phyloP scores from a whole-genome alignment of 2,888 invertebrate genomes.

The Aplocera efformata region DNA sequence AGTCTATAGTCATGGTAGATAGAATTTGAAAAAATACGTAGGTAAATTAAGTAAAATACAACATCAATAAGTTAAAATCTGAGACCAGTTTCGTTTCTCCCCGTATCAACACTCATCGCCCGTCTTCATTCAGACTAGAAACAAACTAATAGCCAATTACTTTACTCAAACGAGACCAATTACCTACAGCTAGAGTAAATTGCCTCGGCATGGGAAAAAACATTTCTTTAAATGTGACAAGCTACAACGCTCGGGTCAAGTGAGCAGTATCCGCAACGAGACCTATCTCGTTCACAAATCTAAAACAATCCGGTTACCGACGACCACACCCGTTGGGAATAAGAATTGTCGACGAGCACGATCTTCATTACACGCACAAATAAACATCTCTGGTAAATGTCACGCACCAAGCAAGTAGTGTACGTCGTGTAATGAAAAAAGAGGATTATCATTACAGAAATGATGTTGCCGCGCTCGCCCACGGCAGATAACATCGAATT shows the following conservation, averaged over 20 bases:
- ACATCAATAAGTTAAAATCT: too few species aligned
- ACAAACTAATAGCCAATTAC: slow-evolving; percentile 36
- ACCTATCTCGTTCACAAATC: slow-evolving; percentile 45
- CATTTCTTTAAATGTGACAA: slow-evolving; percentile 42
- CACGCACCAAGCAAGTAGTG: slow-evolving; percentile 42
- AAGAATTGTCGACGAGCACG: slow-evolving; percentile 45
- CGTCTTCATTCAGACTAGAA: slow-evolving; percentile 42
- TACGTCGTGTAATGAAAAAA: slow-evolving; percentile 39
- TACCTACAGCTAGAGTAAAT: slow-evolving; percentile 43
- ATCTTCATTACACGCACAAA: slow-evolving; percentile 54
- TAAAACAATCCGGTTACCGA: slow-evolving; percentile 44
- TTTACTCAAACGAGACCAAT: slow-evolving; percentile 45
- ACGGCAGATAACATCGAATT: slow-evolving; percentile 58
- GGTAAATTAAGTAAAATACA: too few species aligned
- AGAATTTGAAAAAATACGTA: too few species aligned
- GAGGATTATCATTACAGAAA: slow-evolving; percentile 47
- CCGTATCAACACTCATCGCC: slow-evolving; percentile 11
- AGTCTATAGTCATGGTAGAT: too few species aligned
- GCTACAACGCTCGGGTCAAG: slow-evolving; percentile 28
- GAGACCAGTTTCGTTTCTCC: neutral
- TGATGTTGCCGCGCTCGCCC: slow-evolving; percentile 59
- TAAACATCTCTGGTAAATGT: slow-evolving; percentile 40
- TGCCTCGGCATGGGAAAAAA: slow-evolving; percentile 36
- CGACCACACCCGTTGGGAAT: slow-evolving; percentile 39
- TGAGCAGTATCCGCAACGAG: slow-evolving; percentile 43